Evolutionary conservation across 1,140 invertebrate species (phyloP), one percentile per base, ranked within the genome.

Genomic region (Chymomyza costata): DNA sequence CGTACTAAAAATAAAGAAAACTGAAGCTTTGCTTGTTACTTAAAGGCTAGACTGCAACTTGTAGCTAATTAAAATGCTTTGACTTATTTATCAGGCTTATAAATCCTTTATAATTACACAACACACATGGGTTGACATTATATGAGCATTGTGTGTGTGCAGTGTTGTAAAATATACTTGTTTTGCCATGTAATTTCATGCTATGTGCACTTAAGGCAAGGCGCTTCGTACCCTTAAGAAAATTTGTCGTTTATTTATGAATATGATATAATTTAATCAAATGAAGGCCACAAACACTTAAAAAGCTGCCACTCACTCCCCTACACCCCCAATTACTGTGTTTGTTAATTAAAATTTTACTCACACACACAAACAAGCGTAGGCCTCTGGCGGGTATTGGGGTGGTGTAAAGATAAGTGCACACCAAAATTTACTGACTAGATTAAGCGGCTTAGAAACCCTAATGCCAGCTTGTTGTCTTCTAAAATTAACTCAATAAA

Each of bases 201-300:
- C 55, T 17, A 65, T 43, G 62, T 62, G 70, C 53, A 34, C 5
- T 28, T 10, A 34, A 34, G 13, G n/a, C 31, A 34, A 34, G 13
- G 7, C 7, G 46, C 52, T 47, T 35, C 59, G 48, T 5, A 10
- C 32, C 15, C 11, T n/a, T 17, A 16, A 3, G n/a, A 14, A 57
- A 78, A 78, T 78, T 73, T 80, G 67, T 80, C 57, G 60, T 58
- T 78, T 80, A 78, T 78, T 78, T 78, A 78, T 78, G 67, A 80
- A 78, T 78, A 78, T 73, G 53, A 50, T 63, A 57, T 70, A 66
- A 63, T 66, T 39, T 43, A 70, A 78, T 70, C 52, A 71, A 41
- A 70, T 38, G 31, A 11, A 11, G 14, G 50, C 3, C n/a, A n/a
- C n/a, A 13, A 13, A 14, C 41, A 34, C 13, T 28, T 28, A 10